phyloP scores from a whole-genome alignment of 2,888 invertebrate species.

The Coelinius sp. region DNA sequence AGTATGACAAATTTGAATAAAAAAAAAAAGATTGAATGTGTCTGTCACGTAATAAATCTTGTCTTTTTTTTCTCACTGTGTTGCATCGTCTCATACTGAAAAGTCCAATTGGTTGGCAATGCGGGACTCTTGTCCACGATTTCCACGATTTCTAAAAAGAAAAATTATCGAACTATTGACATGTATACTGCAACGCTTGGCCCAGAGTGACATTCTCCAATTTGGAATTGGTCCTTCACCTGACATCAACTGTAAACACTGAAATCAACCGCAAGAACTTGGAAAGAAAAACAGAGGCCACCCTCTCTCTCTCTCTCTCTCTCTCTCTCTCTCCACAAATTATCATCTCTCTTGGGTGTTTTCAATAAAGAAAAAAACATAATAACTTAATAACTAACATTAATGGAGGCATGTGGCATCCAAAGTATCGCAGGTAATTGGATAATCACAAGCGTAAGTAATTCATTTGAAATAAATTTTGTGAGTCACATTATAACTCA shows the following conservation, averaged over 20 bases:
- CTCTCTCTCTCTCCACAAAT: too few species aligned
- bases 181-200: too few species aligned
- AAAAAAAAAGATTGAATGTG: neutral
- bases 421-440: neutral
- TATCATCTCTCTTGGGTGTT: too few species aligned
- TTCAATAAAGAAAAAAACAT: too few species aligned
- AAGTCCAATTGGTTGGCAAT: neutral
- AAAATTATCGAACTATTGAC: too few species aligned
- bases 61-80: neutral
- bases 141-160: too few species aligned
- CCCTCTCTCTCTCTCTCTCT: too few species aligned
- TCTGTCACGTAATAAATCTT: neutral
- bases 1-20: neutral
- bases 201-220: too few species aligned
- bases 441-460: neutral
- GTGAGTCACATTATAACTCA: neutral
- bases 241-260: too few species aligned
- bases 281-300: too few species aligned
- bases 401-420: neutral
- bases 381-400: neutral
- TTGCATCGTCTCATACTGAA: neutral
- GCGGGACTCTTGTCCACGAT: neutral
- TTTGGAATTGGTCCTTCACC: too few species aligned
- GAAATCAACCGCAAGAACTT: too few species aligned
- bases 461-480: constrained; percentile 5